Evolutionary conservation across 2,888 invertebrate species (phyloP), one percentile per base, ranked within the genome.

Genomic region (Troilus luridus): DNA sequence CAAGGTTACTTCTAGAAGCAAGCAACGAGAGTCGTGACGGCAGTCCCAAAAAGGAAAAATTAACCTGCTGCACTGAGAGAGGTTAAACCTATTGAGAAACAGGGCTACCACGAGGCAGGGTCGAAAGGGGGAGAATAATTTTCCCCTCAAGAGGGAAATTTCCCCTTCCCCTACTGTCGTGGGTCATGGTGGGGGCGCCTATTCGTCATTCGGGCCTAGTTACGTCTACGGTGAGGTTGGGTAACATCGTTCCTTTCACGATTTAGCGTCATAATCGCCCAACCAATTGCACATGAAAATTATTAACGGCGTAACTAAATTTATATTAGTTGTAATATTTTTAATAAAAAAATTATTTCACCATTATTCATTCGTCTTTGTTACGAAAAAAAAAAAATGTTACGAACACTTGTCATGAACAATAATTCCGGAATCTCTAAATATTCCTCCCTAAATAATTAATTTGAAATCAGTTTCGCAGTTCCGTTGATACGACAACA

Each of bases 51-150:
- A 85, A 85, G 56, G 56, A 56, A 85, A 85, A 85, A 85, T 85
- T 85, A 85, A 85, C 85, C 85, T 85, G 85, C 85, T 85, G 85
- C 85, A 85, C 85, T 56, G 56, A 85, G 56, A 85, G 85, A 85
- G 85, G 85, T 85, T 85, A 85, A 85, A 85, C 56, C 56, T 58
- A 85, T 85, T 56, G 85, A 56, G 85, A 85, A 85, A 58, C 85
- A 85, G 85, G 19, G 56, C 85, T 41, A 56, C 85, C 85, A 85
- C 85, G 85, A 58, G 85, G 56, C 85, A 77, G 56, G 56, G 12
- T 12, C 85, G 1, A n/a, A 54, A 11, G 12, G 54, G 56, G 56
- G 56, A 85, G 56, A 85, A 85, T n/a, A 54, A 85, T 58, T 56
- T 56, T 85, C 85, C 85, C 85, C n/a, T 56, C 56, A 10, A 21